Evolutionary conservation across 2,888 invertebrate genomes (phyloP), one percentile per base, ranked within the genome.

Genomic region (Labia minor): DNA sequence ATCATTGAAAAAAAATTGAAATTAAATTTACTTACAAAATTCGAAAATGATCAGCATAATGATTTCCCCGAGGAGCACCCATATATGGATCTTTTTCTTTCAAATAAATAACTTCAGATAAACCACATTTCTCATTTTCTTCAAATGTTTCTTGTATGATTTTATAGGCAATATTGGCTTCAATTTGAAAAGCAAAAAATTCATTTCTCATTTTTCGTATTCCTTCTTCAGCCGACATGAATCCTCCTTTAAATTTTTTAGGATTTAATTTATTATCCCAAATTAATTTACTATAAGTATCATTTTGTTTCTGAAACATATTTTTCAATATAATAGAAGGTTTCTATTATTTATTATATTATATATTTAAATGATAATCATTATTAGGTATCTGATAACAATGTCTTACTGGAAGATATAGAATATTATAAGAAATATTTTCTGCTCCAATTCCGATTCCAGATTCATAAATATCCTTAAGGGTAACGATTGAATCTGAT

Each of bases 401-500:
- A n/a, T n/a, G n/a, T n/a, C n/a, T 67, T 21, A 70, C 70, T 63
- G 37, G 19, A 33, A 70, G 64, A 49, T 69, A 70, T 61, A 68
- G 67, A 3, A 63, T 8, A 61, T 67, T 69, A 67, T 70, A 70
- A 1, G 67, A 67, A n/a, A 68, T 66, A 21, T 70, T 66, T 18
- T 68, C 65, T 26, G 65, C 68, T 1, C 70, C 70, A 10, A 70
- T 37, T 1, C 66, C 37, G 1, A 70, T 66, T 1, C 68, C 67
- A 14, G 69, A 69, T 18, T 70, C 37, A 14, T 69, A 67, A 14
- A 71, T 63, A 21, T 71, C 69, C 21, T 68, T 18, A 14, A 71
- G 67, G 1, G 70, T 69, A 8, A 49, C 65, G 62, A 71, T 69
- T 37, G 68, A 66, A 26, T 61, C 37, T 1, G 70, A 68, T 10